Percentiles rank a stretch among this genome's conserved stretches.
Evolutionary conservation across 2,797 vertebrate genomes (phyloP).

Genomic region (Chrysocyon brachyurus): DNA sequence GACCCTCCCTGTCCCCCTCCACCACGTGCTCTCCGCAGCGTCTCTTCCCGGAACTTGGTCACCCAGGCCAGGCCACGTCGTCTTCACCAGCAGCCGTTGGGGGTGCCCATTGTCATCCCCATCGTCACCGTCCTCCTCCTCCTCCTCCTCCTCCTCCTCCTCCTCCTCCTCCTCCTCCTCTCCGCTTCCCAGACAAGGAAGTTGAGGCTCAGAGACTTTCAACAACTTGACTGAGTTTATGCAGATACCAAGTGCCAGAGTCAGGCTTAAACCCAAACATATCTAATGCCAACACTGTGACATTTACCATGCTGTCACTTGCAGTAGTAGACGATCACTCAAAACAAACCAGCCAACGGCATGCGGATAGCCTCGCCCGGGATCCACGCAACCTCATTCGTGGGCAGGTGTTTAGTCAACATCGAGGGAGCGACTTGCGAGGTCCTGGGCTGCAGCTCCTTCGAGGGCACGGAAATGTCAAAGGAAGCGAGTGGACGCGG

Average conservation of each 20-base stretch:
- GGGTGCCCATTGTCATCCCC: not conserved
- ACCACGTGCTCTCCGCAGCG: rapidly evolving
- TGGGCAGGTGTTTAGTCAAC: not conserved
- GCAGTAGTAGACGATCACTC: rapidly evolving
- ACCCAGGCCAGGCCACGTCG: rapidly evolving
- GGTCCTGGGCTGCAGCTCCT: rapidly evolving
- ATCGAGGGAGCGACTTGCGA: not conserved
- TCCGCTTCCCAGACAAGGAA: not conserved
- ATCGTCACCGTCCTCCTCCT: not conserved
- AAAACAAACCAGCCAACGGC: too few species aligned
- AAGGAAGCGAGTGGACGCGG: not conserved
- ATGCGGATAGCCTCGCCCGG: rapidly evolving
- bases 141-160: not conserved
- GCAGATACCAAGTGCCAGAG: not conserved
- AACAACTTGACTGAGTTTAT: not conserved
- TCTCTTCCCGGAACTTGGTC: not conserved
- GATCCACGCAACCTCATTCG: not conserved
- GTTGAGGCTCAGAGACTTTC: not conserved
- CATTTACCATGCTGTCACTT: rapidly evolving
- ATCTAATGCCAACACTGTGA: rapidly evolving
- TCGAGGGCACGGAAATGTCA: not conserved
- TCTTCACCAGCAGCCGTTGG: not conserved
- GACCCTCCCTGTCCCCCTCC: too few species aligned
- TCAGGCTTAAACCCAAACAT: rapidly evolving
- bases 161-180: not conserved